Evolutionary conservation across 2,797 vertebrate species (phyloP).

Genomic region (Myotis pilosus): DNA sequence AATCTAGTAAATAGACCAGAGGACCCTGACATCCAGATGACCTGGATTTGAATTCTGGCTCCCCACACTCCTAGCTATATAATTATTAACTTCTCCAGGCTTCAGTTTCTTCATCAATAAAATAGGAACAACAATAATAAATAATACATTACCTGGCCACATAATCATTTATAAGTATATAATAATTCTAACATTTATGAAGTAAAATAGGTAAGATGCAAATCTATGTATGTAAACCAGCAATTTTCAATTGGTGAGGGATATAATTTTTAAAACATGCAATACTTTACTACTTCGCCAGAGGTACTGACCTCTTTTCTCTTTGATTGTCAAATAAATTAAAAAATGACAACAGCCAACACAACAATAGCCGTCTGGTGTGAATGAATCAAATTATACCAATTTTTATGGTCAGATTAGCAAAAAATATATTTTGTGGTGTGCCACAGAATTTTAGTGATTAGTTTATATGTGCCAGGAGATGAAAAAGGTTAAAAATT

Average conservation of each 20-base stretch:
- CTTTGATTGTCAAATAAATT: background rate
- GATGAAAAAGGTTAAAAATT: background rate
- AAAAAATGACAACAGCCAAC: background rate
- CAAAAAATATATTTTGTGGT: background rate
- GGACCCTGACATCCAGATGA: background rate
- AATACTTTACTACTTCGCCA: background rate
- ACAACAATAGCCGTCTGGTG: background rate
- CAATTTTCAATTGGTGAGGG: background rate
- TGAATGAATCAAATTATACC: background rate
- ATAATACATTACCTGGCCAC: background rate
- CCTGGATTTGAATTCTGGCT: background rate
- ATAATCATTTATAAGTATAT: background rate
- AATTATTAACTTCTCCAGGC: constrained; percentile 1
- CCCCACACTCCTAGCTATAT: background rate
- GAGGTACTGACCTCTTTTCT: background rate
- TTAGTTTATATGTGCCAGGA: background rate
- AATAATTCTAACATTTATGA: background rate
- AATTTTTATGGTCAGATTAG: background rate
- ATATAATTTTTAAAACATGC: background rate
- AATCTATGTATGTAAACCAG: background rate
- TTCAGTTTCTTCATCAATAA: constrained; percentile 56
- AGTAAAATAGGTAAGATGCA: background rate
- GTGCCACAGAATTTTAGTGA: background rate
- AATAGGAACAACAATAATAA: background rate
- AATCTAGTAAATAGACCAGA: background rate